A percentile compares a stretch with the other conserved stretches of the same genome.
phyloP scores from a whole-genome alignment of 2,113 vertebrate genomes.

The Hippocampus guttulatus region DNA sequence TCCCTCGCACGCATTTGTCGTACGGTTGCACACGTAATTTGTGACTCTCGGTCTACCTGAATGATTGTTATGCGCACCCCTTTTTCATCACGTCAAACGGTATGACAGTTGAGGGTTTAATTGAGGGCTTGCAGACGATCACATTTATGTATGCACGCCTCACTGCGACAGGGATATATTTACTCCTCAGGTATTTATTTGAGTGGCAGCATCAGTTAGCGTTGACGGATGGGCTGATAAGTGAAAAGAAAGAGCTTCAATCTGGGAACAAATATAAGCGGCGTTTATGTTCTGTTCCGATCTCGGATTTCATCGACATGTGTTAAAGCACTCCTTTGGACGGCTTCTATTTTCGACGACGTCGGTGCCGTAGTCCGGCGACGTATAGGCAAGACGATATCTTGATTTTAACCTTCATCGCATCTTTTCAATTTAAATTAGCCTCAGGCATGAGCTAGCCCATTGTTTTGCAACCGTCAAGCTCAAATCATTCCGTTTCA shows the following conservation, averaged over 20 bases:
- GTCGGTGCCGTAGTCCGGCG: no score
- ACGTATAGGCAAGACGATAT: no score
- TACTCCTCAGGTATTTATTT: constrained; percentile 35
- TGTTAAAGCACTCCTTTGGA: neutral
- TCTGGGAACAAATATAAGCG: neutral
- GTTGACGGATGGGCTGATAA: constrained; percentile 2
- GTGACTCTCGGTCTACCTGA: neutral
- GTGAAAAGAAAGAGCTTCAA: neutral
- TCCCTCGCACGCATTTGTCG: constrained; percentile 17
- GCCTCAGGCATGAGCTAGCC: neutral
- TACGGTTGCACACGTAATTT: neutral
- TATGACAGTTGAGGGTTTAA: constrained; percentile 31
- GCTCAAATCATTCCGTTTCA: neutral
- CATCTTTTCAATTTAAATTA: no score
- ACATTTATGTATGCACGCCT: constrained; percentile 20
- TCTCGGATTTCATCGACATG: neutral
- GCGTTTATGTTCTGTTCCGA: neutral
- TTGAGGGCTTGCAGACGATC: constrained; percentile 24
- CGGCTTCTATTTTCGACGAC: neutral
- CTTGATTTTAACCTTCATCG: neutral
- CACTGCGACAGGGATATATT: constrained; percentile 18
- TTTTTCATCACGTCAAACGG: constrained; percentile 22
- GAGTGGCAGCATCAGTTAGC: constrained; percentile 14
- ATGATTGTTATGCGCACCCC: neutral
- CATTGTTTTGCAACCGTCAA: neutral